Evolutionary conservation across 2,888 invertebrate species (phyloP).

Genomic region (Cheilosia vulpina): DNA sequence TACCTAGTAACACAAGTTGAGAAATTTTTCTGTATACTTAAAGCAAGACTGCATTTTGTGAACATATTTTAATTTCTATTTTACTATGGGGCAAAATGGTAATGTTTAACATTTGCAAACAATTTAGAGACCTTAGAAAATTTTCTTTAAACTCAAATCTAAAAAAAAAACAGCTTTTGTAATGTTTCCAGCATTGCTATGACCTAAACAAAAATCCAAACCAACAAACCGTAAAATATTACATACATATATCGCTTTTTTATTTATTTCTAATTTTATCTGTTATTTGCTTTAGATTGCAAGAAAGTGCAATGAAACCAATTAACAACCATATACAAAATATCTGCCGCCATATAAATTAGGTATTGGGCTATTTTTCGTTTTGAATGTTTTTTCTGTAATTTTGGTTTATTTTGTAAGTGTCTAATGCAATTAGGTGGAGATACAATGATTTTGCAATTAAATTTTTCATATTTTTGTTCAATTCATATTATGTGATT

Average conservation of each 20-base stretch:
- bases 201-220: slow-evolving; percentile 54
- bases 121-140: slow-evolving; percentile 50
- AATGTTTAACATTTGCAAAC: slow-evolving; percentile 56
- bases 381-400: slow-evolving; percentile 70
- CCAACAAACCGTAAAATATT: slow-evolving; percentile 42
- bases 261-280: slow-evolving; percentile 45
- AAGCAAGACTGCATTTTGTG: slow-evolving; percentile 67
- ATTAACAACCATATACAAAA: slow-evolving; percentile 49
- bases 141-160: slow-evolving; percentile 42
- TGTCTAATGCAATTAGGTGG: slow-evolving; percentile 62
- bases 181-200: slow-evolving; percentile 77
- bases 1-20: slow-evolving; percentile 51
- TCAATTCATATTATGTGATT: slow-evolving; percentile 30
- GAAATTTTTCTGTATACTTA: slow-evolving; percentile 50
- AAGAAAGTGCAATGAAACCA: slow-evolving; percentile 43
- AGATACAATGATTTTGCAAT: slow-evolving; percentile 59
- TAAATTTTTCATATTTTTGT: slow-evolving; percentile 22
- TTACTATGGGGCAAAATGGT: slow-evolving; percentile 62
- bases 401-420: slow-evolving; percentile 58
- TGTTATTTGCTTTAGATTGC: slow-evolving; percentile 65
- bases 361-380: slow-evolving; percentile 52
- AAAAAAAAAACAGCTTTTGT: slow-evolving; percentile 76
- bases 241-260: slow-evolving; percentile 55
- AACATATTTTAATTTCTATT: slow-evolving; percentile 36
- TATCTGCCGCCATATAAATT: slow-evolving; percentile 47